These are phyloP conservation scores for Trogon melanurus DNA, from an alignment of 2,113 vertebrate species.

Conservation along the genomic window DNA sequence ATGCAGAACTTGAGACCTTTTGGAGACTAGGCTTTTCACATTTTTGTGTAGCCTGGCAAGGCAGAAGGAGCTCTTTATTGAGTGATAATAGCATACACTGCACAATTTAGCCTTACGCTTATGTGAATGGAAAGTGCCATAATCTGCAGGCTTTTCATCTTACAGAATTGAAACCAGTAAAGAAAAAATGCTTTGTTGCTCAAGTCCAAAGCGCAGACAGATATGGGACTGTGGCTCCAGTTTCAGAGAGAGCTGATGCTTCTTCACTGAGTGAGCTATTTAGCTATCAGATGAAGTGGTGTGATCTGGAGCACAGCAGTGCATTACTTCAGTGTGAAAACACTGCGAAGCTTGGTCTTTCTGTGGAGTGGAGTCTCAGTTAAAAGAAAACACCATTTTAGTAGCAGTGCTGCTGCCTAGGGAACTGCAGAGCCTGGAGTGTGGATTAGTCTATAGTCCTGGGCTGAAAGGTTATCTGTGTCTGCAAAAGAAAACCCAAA, in stretches of 20 bases:
- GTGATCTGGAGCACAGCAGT: neutral
- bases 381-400: neutral
- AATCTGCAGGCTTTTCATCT: conserved; percentile 46
- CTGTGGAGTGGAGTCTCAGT: neutral
- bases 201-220: neutral
- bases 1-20: conserved; percentile 13
- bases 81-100: neutral
- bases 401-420: neutral
- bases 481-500: neutral
- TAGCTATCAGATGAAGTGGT: neutral
- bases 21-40: conserved; percentile 34
- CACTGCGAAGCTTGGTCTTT: neutral
- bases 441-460: neutral
- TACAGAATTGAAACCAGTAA: conserved; percentile 46
- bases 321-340: neutral
- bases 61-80: neutral
- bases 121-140: neutral
- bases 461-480: neutral
- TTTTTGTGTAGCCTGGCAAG: conserved; percentile 30
- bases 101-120: neutral
- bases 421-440: neutral
- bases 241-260: neutral
- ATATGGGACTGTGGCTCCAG: neutral
- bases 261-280: neutral
- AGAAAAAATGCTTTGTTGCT: conserved; percentile 39